Percentiles rank a stretch among this genome's conserved stretches.
Conservation (phyloP, 2,797 vertebrate species). For the Loriculus beryllinus region DNA sequence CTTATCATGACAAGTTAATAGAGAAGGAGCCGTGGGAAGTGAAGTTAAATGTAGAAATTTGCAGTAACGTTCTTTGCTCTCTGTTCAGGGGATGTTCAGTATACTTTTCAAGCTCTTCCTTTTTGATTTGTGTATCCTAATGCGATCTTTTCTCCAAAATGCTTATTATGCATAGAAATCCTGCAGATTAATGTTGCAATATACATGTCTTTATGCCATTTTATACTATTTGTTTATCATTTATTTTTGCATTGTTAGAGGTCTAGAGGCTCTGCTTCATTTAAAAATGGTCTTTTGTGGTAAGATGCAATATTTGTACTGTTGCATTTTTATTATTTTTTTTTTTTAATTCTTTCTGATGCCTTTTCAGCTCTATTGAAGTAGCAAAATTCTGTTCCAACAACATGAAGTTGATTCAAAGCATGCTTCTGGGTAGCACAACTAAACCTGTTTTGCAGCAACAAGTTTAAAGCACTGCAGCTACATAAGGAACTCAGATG, state of each 20-base stretch:
- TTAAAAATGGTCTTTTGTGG: not conserved
- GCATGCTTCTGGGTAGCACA: not conserved
- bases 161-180: not conserved
- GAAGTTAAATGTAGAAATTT: not conserved
- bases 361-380: not conserved
- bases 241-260: not conserved
- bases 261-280: not conserved
- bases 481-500: not conserved
- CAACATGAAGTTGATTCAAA: not conserved
- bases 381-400: not conserved
- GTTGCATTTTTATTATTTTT: not conserved
- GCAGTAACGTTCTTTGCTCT: not conserved
- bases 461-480: not conserved
- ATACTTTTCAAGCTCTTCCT: not conserved
- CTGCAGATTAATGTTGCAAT: not conserved
- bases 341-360: not conserved
- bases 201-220: not conserved
- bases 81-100: not conserved
- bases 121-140: not conserved
- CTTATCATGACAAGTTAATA: not conserved
- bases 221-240: not conserved
- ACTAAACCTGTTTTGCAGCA: not conserved
- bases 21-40: not conserved
- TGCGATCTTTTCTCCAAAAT: not conserved
- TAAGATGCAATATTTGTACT: not conserved